Conservation (phyloP, 2,797 vertebrate species). For the Ceryle rudis region DNA sequence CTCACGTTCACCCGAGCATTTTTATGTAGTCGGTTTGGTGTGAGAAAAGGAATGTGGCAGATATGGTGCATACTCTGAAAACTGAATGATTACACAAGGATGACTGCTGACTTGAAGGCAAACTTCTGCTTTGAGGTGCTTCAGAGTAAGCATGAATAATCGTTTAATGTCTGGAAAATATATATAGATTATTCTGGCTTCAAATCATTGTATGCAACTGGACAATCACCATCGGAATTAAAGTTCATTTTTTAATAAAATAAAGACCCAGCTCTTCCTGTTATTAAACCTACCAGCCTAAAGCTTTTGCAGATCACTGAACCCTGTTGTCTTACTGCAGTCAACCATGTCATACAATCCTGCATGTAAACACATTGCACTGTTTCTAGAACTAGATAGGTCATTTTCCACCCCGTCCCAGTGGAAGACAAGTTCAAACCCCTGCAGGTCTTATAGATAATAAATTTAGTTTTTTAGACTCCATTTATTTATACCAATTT, state of each 20-base stretch:
- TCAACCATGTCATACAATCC: neutral
- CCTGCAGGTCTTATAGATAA: neutral
- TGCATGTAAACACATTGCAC: neutral
- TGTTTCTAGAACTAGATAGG: neutral
- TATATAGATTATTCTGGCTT: neutral
- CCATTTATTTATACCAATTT: neutral
- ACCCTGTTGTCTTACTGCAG: neutral
- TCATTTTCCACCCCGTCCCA: neutral
- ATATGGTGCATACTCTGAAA: neutral
- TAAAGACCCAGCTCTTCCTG: neutral
- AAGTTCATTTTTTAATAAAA: neutral
- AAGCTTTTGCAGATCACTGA: neutral
- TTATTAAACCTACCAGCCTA: neutral
- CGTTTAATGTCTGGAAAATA: neutral
- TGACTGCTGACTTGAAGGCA: neutral
- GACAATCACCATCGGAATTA: neutral
- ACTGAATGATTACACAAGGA: accelerated
- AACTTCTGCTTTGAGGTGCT: neutral
- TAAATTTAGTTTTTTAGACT: neutral
- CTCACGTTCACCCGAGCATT: neutral
- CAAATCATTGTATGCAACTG: neutral
- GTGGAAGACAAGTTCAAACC: neutral
- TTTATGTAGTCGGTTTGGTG: neutral
- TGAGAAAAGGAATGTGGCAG: neutral
- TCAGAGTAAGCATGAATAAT: neutral